Evolutionary conservation across 2,888 invertebrate genomes (phyloP), one percentile per base, ranked within the genome.

Genomic region (Dexiosoma caninum): DNA sequence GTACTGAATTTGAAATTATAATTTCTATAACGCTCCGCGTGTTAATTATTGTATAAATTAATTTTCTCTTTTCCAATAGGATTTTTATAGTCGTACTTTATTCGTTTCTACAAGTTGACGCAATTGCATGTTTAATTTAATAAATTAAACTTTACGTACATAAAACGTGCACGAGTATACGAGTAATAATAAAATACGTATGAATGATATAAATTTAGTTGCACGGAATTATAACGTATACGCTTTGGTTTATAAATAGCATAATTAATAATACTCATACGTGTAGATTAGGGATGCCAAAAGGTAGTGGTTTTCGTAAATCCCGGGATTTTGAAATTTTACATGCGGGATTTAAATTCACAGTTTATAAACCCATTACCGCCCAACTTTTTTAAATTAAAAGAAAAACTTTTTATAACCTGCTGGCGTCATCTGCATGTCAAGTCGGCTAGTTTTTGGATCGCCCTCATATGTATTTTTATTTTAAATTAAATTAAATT

Each of bases 231-330:
- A 32, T 67, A 16, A 59, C 40, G 46, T 42, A 67, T 75, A 67
- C 75, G 67, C 42, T 3, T 21, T 21, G 4, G 19, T n/a, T 32
- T 21, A 14, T 3, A 30, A 30, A 60, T 21, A 19, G 51, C 49
- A 32, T 49, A 16, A 30, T 30, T 57, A 49, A 66, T 66, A 40
- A 66, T 23, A 66, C 66, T 57, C 6, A 75, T 66, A 66, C 66
- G 59, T 23, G 12, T 16, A 49, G 12, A n/a, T 27, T 16, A 40
- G 27, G 27, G 6, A 55, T n/a, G n/a, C n/a, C n/a, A n/a, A n/a
- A n/a, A n/a, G n/a, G n/a, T n/a, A n/a, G n/a, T n/a, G n/a, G n/a
- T n/a, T n/a, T n/a, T n/a, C n/a, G n/a, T n/a, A n/a, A n/a, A n/a
- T n/a, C n/a, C n/a, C n/a, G n/a, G n/a, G n/a, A n/a, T n/a, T n/a